Base-by-base conservation (phyloP, 53 echinoderm and acorn worm genomes). In the Pentamera pediparva region DNA sequence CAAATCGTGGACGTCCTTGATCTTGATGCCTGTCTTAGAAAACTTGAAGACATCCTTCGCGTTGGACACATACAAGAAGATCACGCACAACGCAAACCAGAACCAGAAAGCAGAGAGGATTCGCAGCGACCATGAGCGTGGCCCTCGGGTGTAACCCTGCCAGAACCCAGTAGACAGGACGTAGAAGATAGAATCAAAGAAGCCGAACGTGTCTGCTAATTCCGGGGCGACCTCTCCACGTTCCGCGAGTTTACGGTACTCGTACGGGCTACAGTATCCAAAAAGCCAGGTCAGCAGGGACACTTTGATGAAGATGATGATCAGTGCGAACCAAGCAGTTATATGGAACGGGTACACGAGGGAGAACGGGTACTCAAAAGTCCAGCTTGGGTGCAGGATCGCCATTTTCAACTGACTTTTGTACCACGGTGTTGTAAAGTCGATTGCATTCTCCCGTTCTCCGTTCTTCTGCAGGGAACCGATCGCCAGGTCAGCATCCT, bases 401-500 rank as follows among this genome's bases (percentile, higher is more conserved):
- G 89, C 73, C 10, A 84, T 52, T 55, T 78, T 75, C 35, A 93
- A 61, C 65, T 83, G 81, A 43, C 82, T 78, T 22, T 27, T 76
- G 55, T 76, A 43, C 75, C 87, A 93, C 22, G 28, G 1, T 4
- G 69, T 51, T 15, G 87, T 79, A 62, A 84, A 93, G 27, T 93
- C 93, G 24, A 93, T 78, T 27, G 65, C 90, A 0, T 84, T 64
- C 63, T 89, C 89, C 21, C 93, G 56, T n/a, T 71, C 78, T 0
- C 32, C 30, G 15, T 84, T 86, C 64, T 74, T 84, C 13, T 82
- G 81, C 12, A 93, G 69, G 6, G 89, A 80, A 17, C 61, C 93
- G 2, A 89, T 89, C 4, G 87, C 90, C 0, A 90, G 51, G 39
- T 93, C 93, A 10, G 93, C 93, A 72, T 93, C 93, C 93, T 93